Evolutionary conservation across 2,113 vertebrate genomes (phyloP).

Genomic region (Gasterosteus aculeatus): DNA sequence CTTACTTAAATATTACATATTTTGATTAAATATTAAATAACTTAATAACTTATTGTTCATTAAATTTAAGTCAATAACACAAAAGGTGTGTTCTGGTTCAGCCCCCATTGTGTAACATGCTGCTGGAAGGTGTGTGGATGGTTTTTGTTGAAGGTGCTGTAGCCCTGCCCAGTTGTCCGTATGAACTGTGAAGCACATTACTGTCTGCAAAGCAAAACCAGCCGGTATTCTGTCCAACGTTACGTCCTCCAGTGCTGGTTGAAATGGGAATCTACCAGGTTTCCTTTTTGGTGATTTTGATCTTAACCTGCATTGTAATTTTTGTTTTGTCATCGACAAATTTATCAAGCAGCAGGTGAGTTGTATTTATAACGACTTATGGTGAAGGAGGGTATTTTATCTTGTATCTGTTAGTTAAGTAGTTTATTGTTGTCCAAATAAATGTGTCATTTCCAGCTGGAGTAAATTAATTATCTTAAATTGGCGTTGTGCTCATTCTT

Average conservation of each 20-base stretch:
- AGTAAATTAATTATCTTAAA: not conserved
- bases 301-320: not conserved
- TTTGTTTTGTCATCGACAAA: slow-evolving; percentile 21
- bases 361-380: not conserved
- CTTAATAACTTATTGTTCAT: not conserved
- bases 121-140: not conserved
- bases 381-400: not conserved
- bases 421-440: not conserved
- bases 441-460: not conserved
- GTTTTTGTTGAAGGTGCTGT: not conserved
- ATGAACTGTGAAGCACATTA: not conserved
- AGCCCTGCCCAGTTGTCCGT: not conserved
- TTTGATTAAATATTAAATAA: slow-evolving; percentile 3
- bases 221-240: not conserved
- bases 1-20: not conserved
- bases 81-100: not conserved
- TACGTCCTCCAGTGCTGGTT: not conserved
- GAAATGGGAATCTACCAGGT: slow-evolving; percentile 9
- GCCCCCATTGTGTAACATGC: slow-evolving; percentile 21
- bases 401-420: not conserved
- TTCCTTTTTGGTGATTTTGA: slow-evolving; percentile 1
- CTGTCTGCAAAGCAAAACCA: fast-evolving
- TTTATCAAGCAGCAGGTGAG: slow-evolving; percentile 42
- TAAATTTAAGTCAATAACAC: not conserved
- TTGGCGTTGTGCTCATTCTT: not conserved